phyloP scores from a whole-genome alignment of 2,888 invertebrate genomes.

The Troglohyphantes excavatus region DNA sequence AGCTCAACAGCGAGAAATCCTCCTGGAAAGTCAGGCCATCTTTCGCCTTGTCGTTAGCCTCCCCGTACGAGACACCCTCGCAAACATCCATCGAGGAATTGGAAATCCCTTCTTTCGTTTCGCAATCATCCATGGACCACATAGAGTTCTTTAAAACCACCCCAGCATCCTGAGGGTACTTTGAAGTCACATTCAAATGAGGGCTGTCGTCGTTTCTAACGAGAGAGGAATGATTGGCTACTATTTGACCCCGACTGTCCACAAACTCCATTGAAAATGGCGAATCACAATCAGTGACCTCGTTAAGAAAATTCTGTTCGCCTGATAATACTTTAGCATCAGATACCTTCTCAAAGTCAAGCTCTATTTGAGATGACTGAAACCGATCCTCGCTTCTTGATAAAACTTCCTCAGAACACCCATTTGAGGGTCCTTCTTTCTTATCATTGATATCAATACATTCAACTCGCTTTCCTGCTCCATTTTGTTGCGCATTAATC shows the following conservation, averaged over 20 bases:
- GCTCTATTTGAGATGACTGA: background rate
- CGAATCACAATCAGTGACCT: too few species aligned
- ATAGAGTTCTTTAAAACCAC: constrained; percentile 10
- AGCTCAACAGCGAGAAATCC: constrained; percentile 35
- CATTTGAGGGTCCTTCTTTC: background rate
- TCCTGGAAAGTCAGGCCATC: constrained; percentile 12
- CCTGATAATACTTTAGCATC: background rate
- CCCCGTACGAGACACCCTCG: background rate
- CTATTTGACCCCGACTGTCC: background rate
- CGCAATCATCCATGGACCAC: background rate
- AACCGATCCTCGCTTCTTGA: background rate
- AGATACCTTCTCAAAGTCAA: background rate
- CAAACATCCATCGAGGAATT: constrained; percentile 25
- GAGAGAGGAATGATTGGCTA: constrained; percentile 37
- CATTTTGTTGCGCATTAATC: constrained; percentile 1
- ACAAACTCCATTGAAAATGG: background rate
- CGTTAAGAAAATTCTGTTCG: background rate
- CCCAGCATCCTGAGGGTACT: constrained; percentile 20
- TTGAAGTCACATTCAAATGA: background rate
- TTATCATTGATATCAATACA: background rate
- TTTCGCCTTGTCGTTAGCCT: background rate
- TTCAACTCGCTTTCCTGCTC: background rate
- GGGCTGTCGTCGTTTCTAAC: background rate
- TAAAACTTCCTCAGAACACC: background rate
- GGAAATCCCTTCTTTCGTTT: constrained; percentile 1